Evolutionary conservation across 2,113 vertebrate species (phyloP), one percentile per base, ranked within the genome.

Genomic region (Tyrannus savana): DNA sequence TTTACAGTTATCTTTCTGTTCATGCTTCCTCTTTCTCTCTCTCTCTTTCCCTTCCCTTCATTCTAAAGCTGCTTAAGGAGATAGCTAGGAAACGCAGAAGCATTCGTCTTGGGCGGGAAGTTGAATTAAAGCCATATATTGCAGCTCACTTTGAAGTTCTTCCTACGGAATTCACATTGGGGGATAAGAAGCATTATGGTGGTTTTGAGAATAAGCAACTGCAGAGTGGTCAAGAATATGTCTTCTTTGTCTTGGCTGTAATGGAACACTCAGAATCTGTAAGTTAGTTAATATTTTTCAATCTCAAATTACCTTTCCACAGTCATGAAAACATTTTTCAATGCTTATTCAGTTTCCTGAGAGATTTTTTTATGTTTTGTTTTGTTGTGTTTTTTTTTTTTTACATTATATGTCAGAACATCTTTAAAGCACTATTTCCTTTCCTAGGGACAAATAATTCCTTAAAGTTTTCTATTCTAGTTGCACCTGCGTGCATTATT

Each of bases 121-220:
- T 97, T 71, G 99, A 99, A 95, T 98, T 99, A 94, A 99, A 99
- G 98, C 98, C 99, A 95, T 99, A 99, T 96, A 99, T 99, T 90
- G 99, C 99, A 6, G 99, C 99, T 89, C 99, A 98, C 97, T 99
- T 99, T 98, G 98, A 98, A 97, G 98, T 99, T 93, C 98, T 99
- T 89, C 99, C 99, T 96, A 98, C 98, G 14, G 99, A 99, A 89
- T 99, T 99, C 97, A 99, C 98, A 2, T 95, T 99, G 89, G 99
- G 99, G 91, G 99, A 99, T 96, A 98, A 98, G 73, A 99, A 99
- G 92, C 97, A 98, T 94, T 99, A 99, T 10, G 99, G 99, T 72
- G 99, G 99, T 95, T 99, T 99, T 97, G 98, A 99, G 92, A 99
- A 99, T 98, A 99, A 99, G 95, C 99, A 98, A n/a, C 99, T 99